phyloP scores from a whole-genome alignment of 2,113 vertebrate genomes.

The Muscicapa adusta region DNA sequence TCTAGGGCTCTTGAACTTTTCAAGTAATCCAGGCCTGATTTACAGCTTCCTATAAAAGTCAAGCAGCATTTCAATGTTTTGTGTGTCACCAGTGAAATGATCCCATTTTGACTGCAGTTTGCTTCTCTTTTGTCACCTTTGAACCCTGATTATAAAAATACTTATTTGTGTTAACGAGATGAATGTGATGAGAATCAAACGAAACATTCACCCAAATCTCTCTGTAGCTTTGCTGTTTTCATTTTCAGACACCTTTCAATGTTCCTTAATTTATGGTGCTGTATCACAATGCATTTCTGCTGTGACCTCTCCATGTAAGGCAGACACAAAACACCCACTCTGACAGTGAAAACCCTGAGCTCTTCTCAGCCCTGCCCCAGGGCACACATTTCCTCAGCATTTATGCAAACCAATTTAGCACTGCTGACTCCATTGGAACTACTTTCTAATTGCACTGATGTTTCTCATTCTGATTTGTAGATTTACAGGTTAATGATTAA shows the following conservation, averaged over 20 bases:
- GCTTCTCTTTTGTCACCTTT: background rate
- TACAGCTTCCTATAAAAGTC: constrained; percentile 42
- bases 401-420: background rate
- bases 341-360: background rate
- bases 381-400: background rate
- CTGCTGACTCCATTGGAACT: background rate
- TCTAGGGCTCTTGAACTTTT: constrained; percentile 35
- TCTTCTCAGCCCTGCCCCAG: background rate
- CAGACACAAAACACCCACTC: background rate
- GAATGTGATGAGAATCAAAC: background rate
- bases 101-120: background rate
- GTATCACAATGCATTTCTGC: background rate
- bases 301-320: background rate
- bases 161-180: background rate
- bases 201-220: background rate
- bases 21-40: constrained; percentile 29
- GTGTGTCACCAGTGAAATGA: background rate
- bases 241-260: background rate
- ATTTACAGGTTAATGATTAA: background rate
- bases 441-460: background rate
- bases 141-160: background rate
- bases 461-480: background rate
- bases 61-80: constrained; percentile 33
- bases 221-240: background rate
- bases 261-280: background rate